phyloP scores from a whole-genome alignment of 2,888 invertebrate species.

The Pinctada fucata region DNA sequence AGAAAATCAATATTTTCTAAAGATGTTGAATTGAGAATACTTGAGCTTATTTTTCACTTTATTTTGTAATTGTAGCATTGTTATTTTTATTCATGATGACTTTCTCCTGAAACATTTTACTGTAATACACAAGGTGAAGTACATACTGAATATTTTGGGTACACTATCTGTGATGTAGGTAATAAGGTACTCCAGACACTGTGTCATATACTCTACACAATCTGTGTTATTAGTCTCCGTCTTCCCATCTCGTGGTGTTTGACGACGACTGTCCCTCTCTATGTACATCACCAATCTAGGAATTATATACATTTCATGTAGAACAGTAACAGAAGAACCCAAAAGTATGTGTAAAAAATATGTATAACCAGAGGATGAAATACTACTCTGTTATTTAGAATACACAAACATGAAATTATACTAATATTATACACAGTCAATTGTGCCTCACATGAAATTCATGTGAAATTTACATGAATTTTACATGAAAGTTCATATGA shows the following conservation, averaged over 20 bases:
- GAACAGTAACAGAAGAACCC: neutral
- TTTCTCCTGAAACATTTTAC: no score
- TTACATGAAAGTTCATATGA: no score
- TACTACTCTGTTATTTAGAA: neutral
- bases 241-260: conserved; percentile 66
- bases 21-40: no score
- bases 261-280: conserved; percentile 73
- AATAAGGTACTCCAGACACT: conserved; percentile 71
- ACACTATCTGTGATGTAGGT: conserved; percentile 64
- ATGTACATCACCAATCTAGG: conserved; percentile 75
- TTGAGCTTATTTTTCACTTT: no score
- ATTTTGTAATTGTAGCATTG: no score
- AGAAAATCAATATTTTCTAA: no score
- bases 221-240: conserved; percentile 53
- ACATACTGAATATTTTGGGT: conserved; percentile 65
- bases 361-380: neutral
- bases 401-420: neutral
- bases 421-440: no score
- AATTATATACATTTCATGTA: neutral
- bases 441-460: no score
- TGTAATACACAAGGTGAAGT: neutral
- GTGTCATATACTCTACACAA: conserved; percentile 63
- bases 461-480: no score
- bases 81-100: no score
- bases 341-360: neutral